Conservation (phyloP, 2,888 invertebrate genomes). For the Adineta ricciae region DNA sequence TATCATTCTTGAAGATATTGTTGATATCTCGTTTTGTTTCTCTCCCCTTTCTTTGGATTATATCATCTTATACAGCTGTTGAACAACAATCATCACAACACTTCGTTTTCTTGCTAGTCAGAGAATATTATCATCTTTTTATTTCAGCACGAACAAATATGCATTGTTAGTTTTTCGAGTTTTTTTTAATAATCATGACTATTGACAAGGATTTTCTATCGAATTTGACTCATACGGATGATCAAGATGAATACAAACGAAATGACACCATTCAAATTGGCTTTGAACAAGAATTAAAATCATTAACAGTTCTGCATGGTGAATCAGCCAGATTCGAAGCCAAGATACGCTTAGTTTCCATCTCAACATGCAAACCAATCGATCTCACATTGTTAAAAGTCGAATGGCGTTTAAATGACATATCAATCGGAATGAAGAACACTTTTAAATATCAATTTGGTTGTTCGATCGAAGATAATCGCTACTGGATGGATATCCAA, state of each 20-base stretch:
- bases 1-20: not conserved
- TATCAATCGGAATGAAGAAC: not conserved
- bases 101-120: not conserved
- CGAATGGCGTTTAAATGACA: constrained; percentile 23
- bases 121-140: not conserved
- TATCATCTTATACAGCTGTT: not conserved
- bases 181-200: not conserved
- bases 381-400: not conserved
- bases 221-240: not conserved
- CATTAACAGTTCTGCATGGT: not conserved
- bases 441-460: not conserved
- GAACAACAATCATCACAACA: not conserved
- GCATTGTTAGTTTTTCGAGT: no score
- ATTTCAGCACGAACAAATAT: no score
- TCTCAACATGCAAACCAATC: not conserved
- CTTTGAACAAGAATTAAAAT: constrained; percentile 22
- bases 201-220: not conserved
- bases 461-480: not conserved
- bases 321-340: constrained; percentile 10
- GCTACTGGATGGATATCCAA: not conserved
- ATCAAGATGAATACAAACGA: not conserved
- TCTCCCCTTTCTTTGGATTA: not conserved
- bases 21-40: not conserved
- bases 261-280: not conserved
- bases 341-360: not conserved